phyloP scores from a whole-genome alignment of 1,140 invertebrate species.

The Triops longicaudatus region DNA sequence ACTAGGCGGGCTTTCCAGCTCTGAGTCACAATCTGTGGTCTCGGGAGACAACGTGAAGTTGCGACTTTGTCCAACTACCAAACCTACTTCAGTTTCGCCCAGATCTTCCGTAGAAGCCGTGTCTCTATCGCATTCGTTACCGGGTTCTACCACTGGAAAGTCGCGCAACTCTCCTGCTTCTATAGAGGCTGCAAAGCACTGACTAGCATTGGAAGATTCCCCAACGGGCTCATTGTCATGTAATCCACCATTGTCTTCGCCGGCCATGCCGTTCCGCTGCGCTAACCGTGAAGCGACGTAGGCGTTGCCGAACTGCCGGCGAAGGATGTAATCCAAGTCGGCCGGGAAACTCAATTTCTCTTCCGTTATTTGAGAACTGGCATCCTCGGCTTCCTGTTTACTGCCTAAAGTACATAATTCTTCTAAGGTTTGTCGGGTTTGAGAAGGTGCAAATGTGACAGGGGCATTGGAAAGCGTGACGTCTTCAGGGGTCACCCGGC shows the following conservation, averaged over 20 bases:
- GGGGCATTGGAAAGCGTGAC: background rate
- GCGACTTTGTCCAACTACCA: constrained; percentile 53
- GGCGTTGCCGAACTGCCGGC: constrained; percentile 3
- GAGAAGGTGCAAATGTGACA: constrained; percentile 24
- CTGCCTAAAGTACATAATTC: background rate
- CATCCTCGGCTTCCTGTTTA: background rate
- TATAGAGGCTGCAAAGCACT: background rate
- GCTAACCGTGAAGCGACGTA: constrained; percentile 22
- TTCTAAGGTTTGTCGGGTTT: constrained; percentile 22
- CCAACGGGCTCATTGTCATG: background rate
- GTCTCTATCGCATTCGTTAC: constrained; percentile 46
- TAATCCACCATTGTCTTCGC: background rate
- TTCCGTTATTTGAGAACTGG: background rate
- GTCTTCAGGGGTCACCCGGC: constrained; percentile 28
- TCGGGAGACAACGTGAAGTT: constrained; percentile 87
- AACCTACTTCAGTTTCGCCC: constrained; percentile 55
- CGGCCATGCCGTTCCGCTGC: background rate
- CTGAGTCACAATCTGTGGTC: constrained; percentile 78
- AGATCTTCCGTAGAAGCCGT: constrained; percentile 45
- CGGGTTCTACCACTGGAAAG: constrained; percentile 36
- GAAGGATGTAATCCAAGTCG: background rate
- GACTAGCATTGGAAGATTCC: background rate
- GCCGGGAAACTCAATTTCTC: background rate
- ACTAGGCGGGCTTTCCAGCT: constrained; percentile 56
- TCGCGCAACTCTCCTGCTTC: background rate